Conservation (phyloP, 2,888 invertebrate species). For the Hipparchia semele region DNA sequence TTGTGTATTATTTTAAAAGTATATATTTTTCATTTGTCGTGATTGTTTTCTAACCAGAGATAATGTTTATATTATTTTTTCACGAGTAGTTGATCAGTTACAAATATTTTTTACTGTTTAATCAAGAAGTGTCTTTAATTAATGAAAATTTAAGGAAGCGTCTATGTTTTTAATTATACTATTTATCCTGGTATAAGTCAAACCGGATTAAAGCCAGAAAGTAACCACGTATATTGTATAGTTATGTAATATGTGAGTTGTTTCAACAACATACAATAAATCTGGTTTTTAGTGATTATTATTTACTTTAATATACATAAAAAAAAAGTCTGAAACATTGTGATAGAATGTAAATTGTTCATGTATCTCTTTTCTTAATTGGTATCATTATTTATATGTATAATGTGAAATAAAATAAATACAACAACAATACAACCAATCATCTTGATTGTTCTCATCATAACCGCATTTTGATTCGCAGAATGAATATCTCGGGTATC, state of each 20-base stretch:
- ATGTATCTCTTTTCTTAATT: constrained; percentile 50
- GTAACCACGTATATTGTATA: not conserved
- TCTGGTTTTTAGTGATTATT: constrained; percentile 50
- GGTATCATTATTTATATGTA: constrained; percentile 41
- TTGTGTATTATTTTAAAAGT: constrained; percentile 3
- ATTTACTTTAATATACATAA: constrained; percentile 45
- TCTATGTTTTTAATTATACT: not conserved
- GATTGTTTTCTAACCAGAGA: constrained; percentile 1
- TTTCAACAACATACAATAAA: constrained; percentile 38
- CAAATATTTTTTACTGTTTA: not conserved
- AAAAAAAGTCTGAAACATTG: constrained; percentile 65
- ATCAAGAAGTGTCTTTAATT: not conserved
- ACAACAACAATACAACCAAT: too few relatives aligned
- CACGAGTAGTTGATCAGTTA: not conserved
- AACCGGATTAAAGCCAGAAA: not conserved
- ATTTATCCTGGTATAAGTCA: not conserved
- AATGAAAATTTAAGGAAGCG: not conserved
- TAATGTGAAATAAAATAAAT: constrained; percentile 44
- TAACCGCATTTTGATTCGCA: too few relatives aligned
- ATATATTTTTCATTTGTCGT: not conserved
- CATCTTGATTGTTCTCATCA: too few relatives aligned
- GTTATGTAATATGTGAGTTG: not conserved
- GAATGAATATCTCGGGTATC: too few relatives aligned
- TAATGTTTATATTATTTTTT: constrained; percentile 4
- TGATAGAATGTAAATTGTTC: constrained; percentile 65